Percentiles rank a stretch among this genome's conserved stretches.
Evolutionary conservation across 2,888 invertebrate species (phyloP).

Genomic region (Hypomecis atomaria): DNA sequence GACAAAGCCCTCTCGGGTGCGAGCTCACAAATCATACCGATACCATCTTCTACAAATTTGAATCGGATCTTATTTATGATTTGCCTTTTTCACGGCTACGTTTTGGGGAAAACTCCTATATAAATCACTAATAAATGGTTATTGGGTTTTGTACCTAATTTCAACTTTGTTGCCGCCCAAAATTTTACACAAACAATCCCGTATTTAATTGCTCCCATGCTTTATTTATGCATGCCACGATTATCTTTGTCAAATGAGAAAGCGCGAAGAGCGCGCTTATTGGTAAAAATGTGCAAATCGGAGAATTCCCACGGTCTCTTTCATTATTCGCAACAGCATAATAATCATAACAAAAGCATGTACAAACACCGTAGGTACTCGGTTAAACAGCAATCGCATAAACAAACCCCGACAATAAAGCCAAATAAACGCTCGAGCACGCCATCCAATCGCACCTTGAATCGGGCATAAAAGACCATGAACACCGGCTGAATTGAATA

Average conservation of each 20-base stretch:
- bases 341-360: constrained; percentile 83
- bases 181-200: constrained; percentile 47
- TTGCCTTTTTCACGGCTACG: constrained; percentile 84
- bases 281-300: constrained; percentile 47
- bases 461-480: constrained; percentile 83
- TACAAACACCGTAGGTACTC: constrained; percentile 82
- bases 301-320: constrained; percentile 68
- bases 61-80: constrained; percentile 86
- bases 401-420: constrained; percentile 85
- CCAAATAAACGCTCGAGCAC: constrained; percentile 84
- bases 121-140: constrained; percentile 81
- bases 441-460: constrained; percentile 85
- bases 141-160: constrained; percentile 74
- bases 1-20: constrained; percentile 79
- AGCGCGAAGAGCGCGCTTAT: constrained; percentile 39
- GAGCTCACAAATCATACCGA: constrained; percentile 83
- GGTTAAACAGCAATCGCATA: constrained; percentile 85
- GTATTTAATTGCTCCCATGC: constrained; percentile 35
- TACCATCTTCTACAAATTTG: constrained; percentile 86
- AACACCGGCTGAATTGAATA: constrained; percentile 83
- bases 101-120: constrained; percentile 81
- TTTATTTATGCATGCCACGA: constrained; percentile 6
- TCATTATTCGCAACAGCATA: constrained; percentile 79
- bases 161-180: constrained; percentile 63
- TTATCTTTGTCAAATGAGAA: constrained; percentile 49